Conservation (phyloP, 2,797 vertebrate species). For the Pipistrellus pipistrellus region DNA sequence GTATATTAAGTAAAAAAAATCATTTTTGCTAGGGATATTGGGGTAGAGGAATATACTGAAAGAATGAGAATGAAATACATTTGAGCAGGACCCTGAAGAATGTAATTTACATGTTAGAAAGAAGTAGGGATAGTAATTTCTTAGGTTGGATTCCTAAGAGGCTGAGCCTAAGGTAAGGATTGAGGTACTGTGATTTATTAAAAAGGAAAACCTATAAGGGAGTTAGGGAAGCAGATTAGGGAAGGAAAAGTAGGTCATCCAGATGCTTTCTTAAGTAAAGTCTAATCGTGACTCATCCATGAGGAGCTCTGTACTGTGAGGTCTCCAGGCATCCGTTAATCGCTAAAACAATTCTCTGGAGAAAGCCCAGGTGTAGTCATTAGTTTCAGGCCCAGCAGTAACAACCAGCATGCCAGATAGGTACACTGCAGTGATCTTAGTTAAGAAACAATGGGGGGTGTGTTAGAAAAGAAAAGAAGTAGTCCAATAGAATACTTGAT, state of each 20-base stretch:
- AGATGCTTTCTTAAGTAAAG: too few species aligned
- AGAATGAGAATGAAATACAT: neutral
- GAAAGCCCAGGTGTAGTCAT: neutral
- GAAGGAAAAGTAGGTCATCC: neutral
- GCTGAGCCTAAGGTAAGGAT: neutral
- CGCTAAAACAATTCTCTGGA: neutral
- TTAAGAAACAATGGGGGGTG: neutral
- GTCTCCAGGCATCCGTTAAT: neutral
- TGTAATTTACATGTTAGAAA: neutral
- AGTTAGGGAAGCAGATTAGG: neutral
- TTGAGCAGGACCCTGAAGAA: neutral
- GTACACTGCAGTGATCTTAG: neutral
- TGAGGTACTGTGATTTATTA: neutral
- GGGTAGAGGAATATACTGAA: neutral
- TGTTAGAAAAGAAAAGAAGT: neutral
- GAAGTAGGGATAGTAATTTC: neutral
- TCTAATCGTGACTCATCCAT: neutral
- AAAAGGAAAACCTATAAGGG: neutral
- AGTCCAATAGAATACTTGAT: neutral
- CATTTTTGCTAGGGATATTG: neutral
- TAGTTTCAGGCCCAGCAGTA: neutral
- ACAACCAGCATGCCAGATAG: neutral
- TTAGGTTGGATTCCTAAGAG: neutral
- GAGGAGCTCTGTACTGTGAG: neutral
- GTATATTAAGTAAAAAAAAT: neutral